Conservation (phyloP, 23 tunicate genomes). For the Diplosoma virens region DNA sequence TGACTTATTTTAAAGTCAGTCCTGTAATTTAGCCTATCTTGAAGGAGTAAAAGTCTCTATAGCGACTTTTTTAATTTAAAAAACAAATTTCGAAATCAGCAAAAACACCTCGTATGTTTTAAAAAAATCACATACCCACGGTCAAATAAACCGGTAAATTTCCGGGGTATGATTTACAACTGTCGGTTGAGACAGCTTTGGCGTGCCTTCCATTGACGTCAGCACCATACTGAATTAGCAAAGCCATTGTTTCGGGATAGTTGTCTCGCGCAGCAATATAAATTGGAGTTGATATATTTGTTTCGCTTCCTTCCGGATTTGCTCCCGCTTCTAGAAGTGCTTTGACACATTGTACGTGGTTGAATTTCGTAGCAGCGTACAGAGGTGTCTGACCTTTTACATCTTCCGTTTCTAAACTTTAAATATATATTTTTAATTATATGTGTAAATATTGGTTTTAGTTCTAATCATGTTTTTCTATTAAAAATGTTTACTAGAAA, state of each 20-base stretch:
- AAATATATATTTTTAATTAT: background rate
- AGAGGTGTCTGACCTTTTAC: conserved; percentile 91
- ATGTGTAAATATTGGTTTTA: too few relatives aligned
- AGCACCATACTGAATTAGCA: conserved; percentile 72
- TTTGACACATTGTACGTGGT: conserved; percentile 47
- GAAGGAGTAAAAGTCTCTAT: too few relatives aligned
- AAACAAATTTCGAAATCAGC: too few relatives aligned
- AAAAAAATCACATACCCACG: conserved; percentile 50
- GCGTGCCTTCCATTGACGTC: conserved; percentile 76
- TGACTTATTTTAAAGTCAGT: too few relatives aligned
- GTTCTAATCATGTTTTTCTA: too few relatives aligned
- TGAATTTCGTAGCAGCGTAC: conserved; percentile 78
- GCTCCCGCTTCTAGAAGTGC: conserved; percentile 76
- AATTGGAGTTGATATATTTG: conserved; percentile 70
- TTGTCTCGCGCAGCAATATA: conserved; percentile 76
- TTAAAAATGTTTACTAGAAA: too few relatives aligned
- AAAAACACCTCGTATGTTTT: too few relatives aligned
- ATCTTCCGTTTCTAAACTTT: conserved; percentile 67
- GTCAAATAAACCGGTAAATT: conserved; percentile 73
- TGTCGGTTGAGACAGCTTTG: background rate
- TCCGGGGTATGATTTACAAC: conserved; percentile 10
- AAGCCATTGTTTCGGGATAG: conserved; percentile 43
- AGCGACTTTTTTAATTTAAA: too few relatives aligned
- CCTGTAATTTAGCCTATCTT: too few relatives aligned
- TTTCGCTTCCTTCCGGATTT: conserved; percentile 70